Evolutionary conservation across 2,113 vertebrate genomes (phyloP).

Genomic region (Megaceryle maxima): DNA sequence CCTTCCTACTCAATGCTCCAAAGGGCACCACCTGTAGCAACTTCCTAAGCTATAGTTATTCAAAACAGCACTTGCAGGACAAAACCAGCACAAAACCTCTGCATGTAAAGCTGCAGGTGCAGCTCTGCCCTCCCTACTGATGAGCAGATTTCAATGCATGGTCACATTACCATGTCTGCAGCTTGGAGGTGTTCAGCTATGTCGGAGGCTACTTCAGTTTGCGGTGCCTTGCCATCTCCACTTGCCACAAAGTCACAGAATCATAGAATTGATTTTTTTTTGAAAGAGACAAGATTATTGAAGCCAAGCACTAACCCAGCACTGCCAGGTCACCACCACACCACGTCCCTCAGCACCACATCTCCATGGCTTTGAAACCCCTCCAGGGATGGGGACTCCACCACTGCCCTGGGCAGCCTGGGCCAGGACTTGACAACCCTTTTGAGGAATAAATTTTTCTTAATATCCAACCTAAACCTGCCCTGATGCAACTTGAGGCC

Average conservation of each 20-base stretch:
- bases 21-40: not conserved
- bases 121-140: not conserved
- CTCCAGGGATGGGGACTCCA: not conserved
- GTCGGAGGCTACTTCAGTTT: not conserved
- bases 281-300: not conserved
- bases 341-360: not conserved
- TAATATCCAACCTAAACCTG: not conserved
- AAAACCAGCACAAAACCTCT: not conserved
- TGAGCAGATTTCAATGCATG: not conserved
- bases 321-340: not conserved
- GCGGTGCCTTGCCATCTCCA: rapidly evolving
- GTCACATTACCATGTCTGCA: not conserved
- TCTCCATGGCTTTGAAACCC: not conserved
- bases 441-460: not conserved
- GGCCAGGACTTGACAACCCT: not conserved
- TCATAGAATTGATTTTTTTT: not conserved
- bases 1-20: not conserved
- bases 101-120: not conserved
- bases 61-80: not conserved
- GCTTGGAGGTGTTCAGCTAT: not conserved
- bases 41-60: not conserved
- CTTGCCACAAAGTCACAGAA: not conserved
- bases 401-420: not conserved
- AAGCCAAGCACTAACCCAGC: not conserved
- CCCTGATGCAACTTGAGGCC: not conserved